phyloP scores from a whole-genome alignment of 92 coral and sea anemone species.

The Virgularia gustaviana region DNA sequence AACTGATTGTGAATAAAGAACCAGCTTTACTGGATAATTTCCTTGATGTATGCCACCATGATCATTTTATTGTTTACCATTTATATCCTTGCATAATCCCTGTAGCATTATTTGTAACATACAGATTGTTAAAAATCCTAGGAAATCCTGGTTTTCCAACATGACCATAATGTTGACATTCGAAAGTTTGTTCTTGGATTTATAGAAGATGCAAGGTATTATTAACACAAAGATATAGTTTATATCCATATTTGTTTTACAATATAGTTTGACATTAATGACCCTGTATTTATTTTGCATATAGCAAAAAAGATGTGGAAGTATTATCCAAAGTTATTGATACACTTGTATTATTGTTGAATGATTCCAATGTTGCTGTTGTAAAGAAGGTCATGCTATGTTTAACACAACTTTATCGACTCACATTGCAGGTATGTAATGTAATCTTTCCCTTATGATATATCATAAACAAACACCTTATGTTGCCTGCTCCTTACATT shows the following conservation, averaged over 20 bases:
- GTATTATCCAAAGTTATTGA: slow-evolving; percentile 75
- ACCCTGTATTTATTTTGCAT: background rate
- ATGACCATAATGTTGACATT: slow-evolving; percentile 88
- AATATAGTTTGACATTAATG: background rate
- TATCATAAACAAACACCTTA: background rate
- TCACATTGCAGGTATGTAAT: slow-evolving; percentile 75
- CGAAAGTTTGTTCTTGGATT: slow-evolving; percentile 96
- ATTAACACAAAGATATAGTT: too few species aligned
- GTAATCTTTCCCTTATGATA: background rate
- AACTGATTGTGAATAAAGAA: slow-evolving; percentile 89
- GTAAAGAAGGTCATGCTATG: slow-evolving; percentile 93
- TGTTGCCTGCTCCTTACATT: background rate
- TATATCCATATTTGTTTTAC: background rate
- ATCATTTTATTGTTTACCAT: background rate
- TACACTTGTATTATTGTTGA: slow-evolving; percentile 75
- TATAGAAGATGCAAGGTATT: slow-evolving; percentile 96
- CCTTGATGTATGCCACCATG: slow-evolving; percentile 72
- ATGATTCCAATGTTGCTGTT: slow-evolving; percentile 88
- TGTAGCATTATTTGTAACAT: too few species aligned
- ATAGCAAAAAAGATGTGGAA: slow-evolving; percentile 92
- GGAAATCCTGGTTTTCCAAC: slow-evolving; percentile 98
- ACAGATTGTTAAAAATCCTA: too few species aligned
- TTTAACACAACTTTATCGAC: slow-evolving; percentile 84
- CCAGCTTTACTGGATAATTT: slow-evolving; percentile 92
- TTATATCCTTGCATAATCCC: background rate